Evolutionary conservation across 2,888 invertebrate genomes (phyloP).

Genomic region (Amblyjoppa proteus): DNA sequence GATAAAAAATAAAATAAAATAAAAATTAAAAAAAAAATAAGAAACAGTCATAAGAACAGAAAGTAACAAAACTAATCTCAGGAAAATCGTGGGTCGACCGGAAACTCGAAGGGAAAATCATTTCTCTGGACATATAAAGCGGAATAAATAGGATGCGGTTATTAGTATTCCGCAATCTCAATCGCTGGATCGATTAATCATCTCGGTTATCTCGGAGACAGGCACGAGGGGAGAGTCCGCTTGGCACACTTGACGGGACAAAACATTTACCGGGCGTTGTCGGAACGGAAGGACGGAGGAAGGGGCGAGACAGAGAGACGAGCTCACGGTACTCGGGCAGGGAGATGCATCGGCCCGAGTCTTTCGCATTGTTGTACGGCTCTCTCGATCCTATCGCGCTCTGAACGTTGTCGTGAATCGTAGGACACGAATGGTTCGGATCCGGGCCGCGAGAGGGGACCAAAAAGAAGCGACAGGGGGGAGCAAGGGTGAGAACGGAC

Average conservation of each 20-base stretch:
- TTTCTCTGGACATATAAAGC: slow-evolving; percentile 12
- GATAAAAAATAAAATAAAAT: not conserved
- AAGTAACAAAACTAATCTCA: not conserved
- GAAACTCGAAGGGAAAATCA: slow-evolving; percentile 37
- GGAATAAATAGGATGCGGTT: slow-evolving; percentile 13
- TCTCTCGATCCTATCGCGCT: slow-evolving; percentile 80
- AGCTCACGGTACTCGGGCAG: slow-evolving; percentile 60
- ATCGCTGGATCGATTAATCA: slow-evolving; percentile 38
- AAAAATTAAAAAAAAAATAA: not conserved
- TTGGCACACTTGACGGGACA: slow-evolving; percentile 42
- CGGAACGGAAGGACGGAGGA: slow-evolving; percentile 3
- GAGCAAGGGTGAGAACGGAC: slow-evolving; percentile 40
- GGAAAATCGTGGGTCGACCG: slow-evolving; percentile 43
- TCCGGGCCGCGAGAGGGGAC: slow-evolving; percentile 51
- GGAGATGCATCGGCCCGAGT: slow-evolving; percentile 64
- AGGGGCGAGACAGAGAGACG: not conserved
- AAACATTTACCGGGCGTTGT: slow-evolving; percentile 60
- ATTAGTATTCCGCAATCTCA: slow-evolving; percentile 27
- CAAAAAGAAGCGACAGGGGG: slow-evolving; percentile 14
- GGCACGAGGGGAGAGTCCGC: slow-evolving; percentile 25
- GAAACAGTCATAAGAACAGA: not conserved
- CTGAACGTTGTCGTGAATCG: slow-evolving; percentile 83
- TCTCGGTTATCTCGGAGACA: slow-evolving; percentile 32
- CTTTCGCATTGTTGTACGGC: slow-evolving; percentile 76
- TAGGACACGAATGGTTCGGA: slow-evolving; percentile 76